Base-by-base conservation (phyloP, 2,888 invertebrate genomes). In the Callyntrura guangdongensis region DNA sequence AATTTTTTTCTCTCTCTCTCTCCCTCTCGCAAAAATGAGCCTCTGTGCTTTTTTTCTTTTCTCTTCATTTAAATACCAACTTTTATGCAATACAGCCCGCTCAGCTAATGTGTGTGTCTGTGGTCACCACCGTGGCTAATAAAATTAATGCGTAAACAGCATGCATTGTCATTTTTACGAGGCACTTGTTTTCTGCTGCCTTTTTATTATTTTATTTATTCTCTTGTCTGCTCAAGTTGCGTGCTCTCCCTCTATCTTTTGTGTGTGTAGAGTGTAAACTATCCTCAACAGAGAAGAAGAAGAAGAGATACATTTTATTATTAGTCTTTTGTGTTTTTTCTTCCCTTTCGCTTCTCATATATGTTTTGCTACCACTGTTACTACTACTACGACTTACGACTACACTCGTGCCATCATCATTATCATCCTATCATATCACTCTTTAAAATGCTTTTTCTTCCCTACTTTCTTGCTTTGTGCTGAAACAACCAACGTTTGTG, bases 131-230 rank as follows among this genome's bases (percentile, higher is more conserved):
- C 27, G 67, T 74, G 74, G 49, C 12, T 47, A 47, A 74, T 74
- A 74, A 74, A 74, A 74, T 74, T 74, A 74, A 74, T 74, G 74
- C 74, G 27, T 74, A 49, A 74, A 49, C 74, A 74, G 74, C 74
- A 74, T 47, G 74, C 47, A 74, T 22, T 74, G 74, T 74, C 74
- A 74, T 74, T 74, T 74, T 74, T 74, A 74, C 47, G 74, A 74
- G 47, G 22, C 20, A 74, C 74, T 74, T 47, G 49, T 74, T 74
- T 49, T 47, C 36, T 14, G 1, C 3, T n/a, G 67, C 9, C 11
- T 45, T 72, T 36, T 72, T n/a, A n/a, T n/a, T 17, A 17, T 45
- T 72, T 20, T 47, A 74, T 49, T 74, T 69, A 36, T 69, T 45
- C n/a, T n/a, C n/a, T 49, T 2, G 20, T 5, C 74, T 74, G 47